Evolutionary conservation across 2,113 vertebrate species (phyloP).

Genomic region (Pogona vitticeps): DNA sequence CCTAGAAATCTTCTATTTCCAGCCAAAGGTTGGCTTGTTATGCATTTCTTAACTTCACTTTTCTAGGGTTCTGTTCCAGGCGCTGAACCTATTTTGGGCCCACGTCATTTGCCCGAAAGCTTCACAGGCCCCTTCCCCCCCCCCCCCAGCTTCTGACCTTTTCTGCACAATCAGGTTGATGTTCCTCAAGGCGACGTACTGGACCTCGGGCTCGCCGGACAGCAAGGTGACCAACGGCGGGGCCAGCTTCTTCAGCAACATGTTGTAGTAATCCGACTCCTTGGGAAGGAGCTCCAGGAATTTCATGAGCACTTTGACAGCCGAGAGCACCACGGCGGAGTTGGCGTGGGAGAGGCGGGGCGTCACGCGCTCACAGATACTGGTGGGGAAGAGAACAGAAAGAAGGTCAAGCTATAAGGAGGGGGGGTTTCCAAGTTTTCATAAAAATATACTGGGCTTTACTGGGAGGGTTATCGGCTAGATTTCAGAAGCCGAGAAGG

Average conservation of each 20-base stretch:
- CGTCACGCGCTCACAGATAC: conserved; percentile 97
- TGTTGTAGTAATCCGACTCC: conserved; percentile 97
- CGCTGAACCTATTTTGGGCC: too few species aligned
- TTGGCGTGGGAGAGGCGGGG: conserved; percentile 97
- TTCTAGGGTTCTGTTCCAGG: too few species aligned
- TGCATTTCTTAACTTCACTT: too few species aligned
- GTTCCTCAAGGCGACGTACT: conserved; percentile 97
- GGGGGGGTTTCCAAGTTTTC: neutral
- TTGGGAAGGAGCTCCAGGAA: conserved; percentile 97
- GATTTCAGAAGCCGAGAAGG: neutral
- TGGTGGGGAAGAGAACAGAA: conserved; percentile 59
- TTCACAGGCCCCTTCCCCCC: neutral
- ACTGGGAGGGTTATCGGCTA: too few species aligned
- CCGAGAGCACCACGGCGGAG: conserved; percentile 96
- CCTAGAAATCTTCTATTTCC: neutral
- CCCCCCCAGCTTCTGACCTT: conserved; percentile 87
- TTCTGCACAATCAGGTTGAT: conserved; percentile 99
- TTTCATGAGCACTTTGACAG: conserved; percentile 98
- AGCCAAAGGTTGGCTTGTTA: neutral
- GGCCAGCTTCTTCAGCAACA: conserved; percentile 95
- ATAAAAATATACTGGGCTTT: too few species aligned
- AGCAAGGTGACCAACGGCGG: conserved; percentile 95
- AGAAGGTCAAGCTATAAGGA: neutral
- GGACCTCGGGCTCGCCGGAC: conserved; percentile 97
- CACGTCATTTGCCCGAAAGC: too few species aligned